phyloP scores from a whole-genome alignment of 1,140 invertebrate genomes.

The Drosophila nasuta region DNA sequence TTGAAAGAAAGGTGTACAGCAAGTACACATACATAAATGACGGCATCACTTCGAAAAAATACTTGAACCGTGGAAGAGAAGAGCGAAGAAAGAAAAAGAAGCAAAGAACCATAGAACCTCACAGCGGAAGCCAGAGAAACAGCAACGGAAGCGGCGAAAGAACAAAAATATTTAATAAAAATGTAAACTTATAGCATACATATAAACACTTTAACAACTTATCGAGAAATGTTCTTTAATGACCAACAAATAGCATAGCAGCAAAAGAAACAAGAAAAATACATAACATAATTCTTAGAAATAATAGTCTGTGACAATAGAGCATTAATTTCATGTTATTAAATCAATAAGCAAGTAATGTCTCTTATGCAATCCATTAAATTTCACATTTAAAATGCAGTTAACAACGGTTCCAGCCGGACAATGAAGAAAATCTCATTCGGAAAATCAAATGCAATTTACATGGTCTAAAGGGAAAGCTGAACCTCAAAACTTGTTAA shows the following conservation, averaged over 20 bases:
- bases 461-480: constrained; percentile 1
- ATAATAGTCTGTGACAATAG: too few relatives aligned
- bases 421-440: not conserved
- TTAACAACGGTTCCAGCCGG: not conserved
- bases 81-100: constrained; percentile 6
- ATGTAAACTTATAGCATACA: constrained; percentile 1
- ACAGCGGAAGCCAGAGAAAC: too few relatives aligned
- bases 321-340: too few relatives aligned
- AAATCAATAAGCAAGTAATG: too few relatives aligned
- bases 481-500: not conserved
- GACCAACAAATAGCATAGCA: not conserved
- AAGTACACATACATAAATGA: constrained; percentile 37
- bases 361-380: too few relatives aligned
- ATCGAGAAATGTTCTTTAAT: constrained; percentile 3
- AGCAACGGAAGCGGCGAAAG: constrained; percentile 42
- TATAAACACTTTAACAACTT: constrained; percentile 26
- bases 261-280: not conserved
- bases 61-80: constrained; percentile 30
- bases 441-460: not conserved
- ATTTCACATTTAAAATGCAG: not conserved
- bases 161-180: constrained; percentile 32
- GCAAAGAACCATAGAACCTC: constrained; percentile 9
- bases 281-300: too few relatives aligned
- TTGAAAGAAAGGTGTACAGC: constrained; percentile 49
- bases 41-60: constrained; percentile 36